Conservation (phyloP, 2,797 vertebrate species). For the Enteromius thamalakanensis region DNA sequence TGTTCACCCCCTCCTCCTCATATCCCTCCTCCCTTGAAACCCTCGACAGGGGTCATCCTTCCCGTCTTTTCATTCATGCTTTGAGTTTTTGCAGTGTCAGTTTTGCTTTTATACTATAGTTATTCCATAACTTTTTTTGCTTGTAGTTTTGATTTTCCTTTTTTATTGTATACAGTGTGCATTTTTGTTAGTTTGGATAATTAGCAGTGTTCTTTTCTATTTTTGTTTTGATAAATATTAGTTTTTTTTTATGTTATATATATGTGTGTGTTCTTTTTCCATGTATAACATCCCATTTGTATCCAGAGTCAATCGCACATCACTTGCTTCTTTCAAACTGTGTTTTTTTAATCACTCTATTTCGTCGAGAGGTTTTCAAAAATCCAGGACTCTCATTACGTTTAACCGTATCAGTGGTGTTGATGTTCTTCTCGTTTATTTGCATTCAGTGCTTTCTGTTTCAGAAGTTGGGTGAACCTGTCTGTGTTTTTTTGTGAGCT, state of each 20-base stretch:
- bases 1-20: constrained; percentile 46
- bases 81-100: background rate
- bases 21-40: constrained; percentile 44
- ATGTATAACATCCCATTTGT: background rate
- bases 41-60: constrained; percentile 55
- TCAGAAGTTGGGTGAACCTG: constrained; percentile 39
- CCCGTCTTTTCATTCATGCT: constrained; percentile 34
- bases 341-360: background rate
- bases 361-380: background rate
- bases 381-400: background rate
- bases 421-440: constrained; percentile 21
- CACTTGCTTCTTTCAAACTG: background rate
- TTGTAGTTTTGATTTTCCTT: background rate
- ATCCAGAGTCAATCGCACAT: background rate
- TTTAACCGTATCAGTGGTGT: background rate
- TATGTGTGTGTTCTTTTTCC: background rate
- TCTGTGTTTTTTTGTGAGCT: background rate
- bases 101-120: background rate
- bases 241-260: background rate
- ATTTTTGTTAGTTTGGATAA: background rate
- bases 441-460: constrained; percentile 11
- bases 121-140: background rate
- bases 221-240: background rate
- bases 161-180: background rate
- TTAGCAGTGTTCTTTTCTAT: background rate